Base-by-base conservation (phyloP, 2,113 vertebrate species). In the Perca schrenkii region DNA sequence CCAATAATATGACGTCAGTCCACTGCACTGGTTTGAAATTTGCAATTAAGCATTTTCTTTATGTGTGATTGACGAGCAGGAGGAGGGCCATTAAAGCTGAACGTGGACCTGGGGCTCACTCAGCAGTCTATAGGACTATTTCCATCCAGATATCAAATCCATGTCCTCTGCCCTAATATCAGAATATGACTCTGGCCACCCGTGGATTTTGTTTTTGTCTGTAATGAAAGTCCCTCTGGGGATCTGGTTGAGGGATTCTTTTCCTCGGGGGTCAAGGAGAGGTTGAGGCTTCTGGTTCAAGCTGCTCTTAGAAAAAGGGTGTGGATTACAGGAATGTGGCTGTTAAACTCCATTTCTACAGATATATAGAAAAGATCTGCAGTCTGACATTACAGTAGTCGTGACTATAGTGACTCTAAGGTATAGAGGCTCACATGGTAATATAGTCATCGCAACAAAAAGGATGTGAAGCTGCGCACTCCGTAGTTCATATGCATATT, bases 211-310 rank as follows among this genome's bases (percentile, higher is more conserved):
- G 93, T 91, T 92, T 92, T 88, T 79, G 86, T 89, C 84, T 89
- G 93, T 93, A 95, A 94, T 86, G 81, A 90, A 92, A 94, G 89
- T 91, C 91, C 86, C 93, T 90, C 93, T 22, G 46, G 94, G 92
- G 93, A 93, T 88, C 66, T 64, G 85, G 71, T 84, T 49, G 68
- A 91, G 74, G 86, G 88, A 94, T 93, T 90, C 80, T 82, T 91
- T 94, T 94, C 90, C 90, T 87, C 76, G 52, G 72, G 90, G 93
- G 90, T 94, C 93, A 95, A 95, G 92, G 91, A 86, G 90, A 93
- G 89, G 90, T 88, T 86, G 85, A 92, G 90, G 88, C 86, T 94
- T 79, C 81, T 90, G 80, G 91, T 91, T 93, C 89, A 89, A 82
- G 65, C 85, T 84, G 85, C 64, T 85, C 88, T 86, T 75, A 74